A percentile compares a stretch with the other conserved stretches of the same genome.
These are phyloP conservation scores for Galleria mellonella DNA, from an alignment of 1,140 invertebrate species.

Conservation along the genomic window DNA sequence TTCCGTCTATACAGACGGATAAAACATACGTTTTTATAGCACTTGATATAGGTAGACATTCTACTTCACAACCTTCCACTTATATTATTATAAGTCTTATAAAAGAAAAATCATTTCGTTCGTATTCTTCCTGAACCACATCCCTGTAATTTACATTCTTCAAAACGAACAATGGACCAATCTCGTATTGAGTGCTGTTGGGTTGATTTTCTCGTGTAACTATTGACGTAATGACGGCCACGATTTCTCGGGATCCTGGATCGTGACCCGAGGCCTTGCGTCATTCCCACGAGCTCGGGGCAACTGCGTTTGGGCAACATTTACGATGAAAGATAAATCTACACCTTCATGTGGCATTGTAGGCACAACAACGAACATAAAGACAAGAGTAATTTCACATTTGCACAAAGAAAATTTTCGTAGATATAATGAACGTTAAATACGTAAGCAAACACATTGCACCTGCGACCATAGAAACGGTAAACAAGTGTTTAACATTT, in stretches of 20 bases:
- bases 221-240: slow-evolving; percentile 23
- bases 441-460: background rate
- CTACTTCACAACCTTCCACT: no score
- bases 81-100: no score
- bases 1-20: no score
- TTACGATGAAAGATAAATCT: slow-evolving; percentile 7
- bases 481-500: no score
- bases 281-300: slow-evolving; percentile 16
- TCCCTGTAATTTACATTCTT: slow-evolving; percentile 16
- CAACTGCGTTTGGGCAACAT: slow-evolving; percentile 24
- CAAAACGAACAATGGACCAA: slow-evolving; percentile 7
- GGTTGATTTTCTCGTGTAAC: slow-evolving; percentile 6
- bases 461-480: background rate
- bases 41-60: no score
- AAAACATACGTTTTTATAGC: no score
- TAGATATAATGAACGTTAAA: background rate
- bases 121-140: background rate
- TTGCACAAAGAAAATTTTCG: slow-evolving; percentile 10
- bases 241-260: slow-evolving; percentile 17
- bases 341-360: slow-evolving; percentile 19
- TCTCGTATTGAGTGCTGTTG: background rate
- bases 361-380: slow-evolving; percentile 6
- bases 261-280: slow-evolving; percentile 20
- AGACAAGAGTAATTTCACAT: slow-evolving; percentile 10
- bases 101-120: no score